Conservation (phyloP, 2,113 vertebrate species). For the Nerophis lumbriciformis region DNA sequence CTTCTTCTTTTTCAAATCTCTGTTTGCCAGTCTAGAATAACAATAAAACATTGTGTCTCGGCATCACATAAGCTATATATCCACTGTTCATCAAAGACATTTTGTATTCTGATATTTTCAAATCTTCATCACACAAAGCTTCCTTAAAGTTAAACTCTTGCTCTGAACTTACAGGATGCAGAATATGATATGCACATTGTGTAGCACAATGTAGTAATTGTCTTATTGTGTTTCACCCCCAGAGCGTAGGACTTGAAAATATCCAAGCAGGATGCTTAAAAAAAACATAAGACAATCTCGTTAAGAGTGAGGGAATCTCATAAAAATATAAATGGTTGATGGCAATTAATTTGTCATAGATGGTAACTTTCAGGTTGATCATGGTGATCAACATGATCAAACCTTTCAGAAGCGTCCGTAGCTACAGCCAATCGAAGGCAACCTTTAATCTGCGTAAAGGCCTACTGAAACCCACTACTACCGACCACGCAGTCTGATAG, state of each 20-base stretch:
- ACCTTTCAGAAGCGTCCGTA: too few species aligned
- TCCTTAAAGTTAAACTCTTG: slow-evolving; percentile 36
- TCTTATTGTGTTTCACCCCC: slow-evolving; percentile 58
- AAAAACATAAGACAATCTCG: slow-evolving; percentile 16
- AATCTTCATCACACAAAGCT: slow-evolving; percentile 32
- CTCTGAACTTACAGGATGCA: slow-evolving; percentile 46
- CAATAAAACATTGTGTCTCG: background rate
- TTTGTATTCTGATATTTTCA: slow-evolving; percentile 36
- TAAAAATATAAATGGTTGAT: slow-evolving; percentile 22
- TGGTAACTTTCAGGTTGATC: too few species aligned
- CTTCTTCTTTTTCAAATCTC: too few species aligned
- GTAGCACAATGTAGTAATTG: slow-evolving; percentile 55
- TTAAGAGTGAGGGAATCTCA: slow-evolving; percentile 21
- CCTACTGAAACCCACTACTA: too few species aligned
- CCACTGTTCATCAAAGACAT: background rate
- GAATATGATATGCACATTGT: too few species aligned
- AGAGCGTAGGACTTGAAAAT: slow-evolving; percentile 38
- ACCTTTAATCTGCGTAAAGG: too few species aligned
- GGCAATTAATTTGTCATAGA: too few species aligned
- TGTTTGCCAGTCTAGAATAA: background rate
- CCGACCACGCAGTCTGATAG: too few species aligned
- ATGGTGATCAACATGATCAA: too few species aligned
- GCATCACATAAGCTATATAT: background rate
- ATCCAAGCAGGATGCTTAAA: slow-evolving; percentile 31
- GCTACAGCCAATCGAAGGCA: too few species aligned